A percentile compares a stretch with the other conserved stretches of the same genome.
These are phyloP conservation scores for Gibbula magus DNA, from an alignment of 2,888 invertebrate species.

Conservation along the genomic window DNA sequence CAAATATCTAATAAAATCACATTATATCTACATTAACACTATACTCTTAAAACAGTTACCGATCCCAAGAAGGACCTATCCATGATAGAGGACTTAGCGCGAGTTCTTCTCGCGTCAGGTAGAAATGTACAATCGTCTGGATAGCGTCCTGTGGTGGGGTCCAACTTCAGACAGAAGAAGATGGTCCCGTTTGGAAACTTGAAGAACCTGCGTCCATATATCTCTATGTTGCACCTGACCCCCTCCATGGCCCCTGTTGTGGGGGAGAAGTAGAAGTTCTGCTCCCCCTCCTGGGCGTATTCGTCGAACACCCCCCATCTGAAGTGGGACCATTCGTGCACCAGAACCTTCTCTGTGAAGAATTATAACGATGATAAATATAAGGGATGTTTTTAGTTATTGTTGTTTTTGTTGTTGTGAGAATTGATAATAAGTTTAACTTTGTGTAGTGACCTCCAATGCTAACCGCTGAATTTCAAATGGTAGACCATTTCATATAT, in stretches of 20 bases:
- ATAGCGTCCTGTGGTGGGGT: conserved; percentile 22
- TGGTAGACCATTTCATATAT: too few species aligned
- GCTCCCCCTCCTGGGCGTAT: conserved; percentile 56
- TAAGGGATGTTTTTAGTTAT: too few species aligned
- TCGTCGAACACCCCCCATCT: conserved; percentile 66
- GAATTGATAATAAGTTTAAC: too few species aligned
- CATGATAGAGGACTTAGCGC: conserved; percentile 7
- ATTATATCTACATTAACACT: too few species aligned
- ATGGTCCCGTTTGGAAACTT: not conserved
- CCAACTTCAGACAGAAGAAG: conserved; percentile 16
- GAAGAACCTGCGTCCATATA: conserved; percentile 42
- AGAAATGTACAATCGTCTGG: conserved; percentile 15
- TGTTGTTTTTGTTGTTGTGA: too few species aligned
- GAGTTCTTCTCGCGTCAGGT: not conserved
- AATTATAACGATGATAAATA: too few species aligned
- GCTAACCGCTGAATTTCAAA: too few species aligned
- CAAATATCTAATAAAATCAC: too few species aligned
- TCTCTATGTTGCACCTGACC: conserved; percentile 49
- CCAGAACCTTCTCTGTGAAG: conserved; percentile 54
- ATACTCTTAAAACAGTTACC: not conserved
- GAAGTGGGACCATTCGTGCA: conserved; percentile 66
- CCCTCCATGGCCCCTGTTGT: conserved; percentile 49
- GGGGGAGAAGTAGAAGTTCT: conserved; percentile 60
- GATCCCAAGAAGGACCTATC: not conserved
- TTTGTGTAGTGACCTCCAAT: too few species aligned